Conservation (phyloP, 1,140 invertebrate genomes). For the Nilaparvata lugens region DNA sequence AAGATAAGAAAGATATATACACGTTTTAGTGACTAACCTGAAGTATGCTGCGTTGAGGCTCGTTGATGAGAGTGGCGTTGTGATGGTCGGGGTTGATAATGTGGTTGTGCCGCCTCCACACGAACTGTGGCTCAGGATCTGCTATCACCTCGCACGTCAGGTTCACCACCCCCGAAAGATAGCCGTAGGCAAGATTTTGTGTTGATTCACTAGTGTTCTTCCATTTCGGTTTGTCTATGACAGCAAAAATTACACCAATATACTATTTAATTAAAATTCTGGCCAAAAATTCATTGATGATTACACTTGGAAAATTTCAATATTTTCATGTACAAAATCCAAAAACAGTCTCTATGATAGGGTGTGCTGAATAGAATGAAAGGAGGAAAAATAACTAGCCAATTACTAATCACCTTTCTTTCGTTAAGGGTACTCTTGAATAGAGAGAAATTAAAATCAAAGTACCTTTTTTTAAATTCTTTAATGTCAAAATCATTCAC, state of each 20-base stretch:
- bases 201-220: constrained; percentile 25
- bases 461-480: too few species aligned
- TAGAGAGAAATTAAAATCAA: too few species aligned
- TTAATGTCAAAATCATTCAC: too few species aligned
- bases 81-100: constrained; percentile 10
- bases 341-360: too few species aligned
- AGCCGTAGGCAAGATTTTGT: constrained; percentile 34
- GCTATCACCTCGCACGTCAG: constrained; percentile 46
- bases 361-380: too few species aligned
- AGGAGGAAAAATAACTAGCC: too few species aligned
- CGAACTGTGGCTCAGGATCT: constrained; percentile 45
- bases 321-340: too few species aligned
- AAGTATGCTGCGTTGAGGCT: constrained; percentile 34
- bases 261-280: too few species aligned
- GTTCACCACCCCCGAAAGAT: constrained; percentile 41
- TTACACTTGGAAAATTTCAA: too few species aligned
- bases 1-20: constrained; percentile 7
- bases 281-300: too few species aligned
- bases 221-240: constrained; percentile 40
- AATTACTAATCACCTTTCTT: too few species aligned
- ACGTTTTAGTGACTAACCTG: constrained; percentile 5
- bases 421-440: too few species aligned
- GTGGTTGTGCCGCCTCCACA: constrained; percentile 36
- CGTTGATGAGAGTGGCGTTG: constrained; percentile 20
- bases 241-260: background rate